Evolutionary conservation across 2,797 vertebrate species (phyloP).

Genomic region (Pseudochromis fuscus): DNA sequence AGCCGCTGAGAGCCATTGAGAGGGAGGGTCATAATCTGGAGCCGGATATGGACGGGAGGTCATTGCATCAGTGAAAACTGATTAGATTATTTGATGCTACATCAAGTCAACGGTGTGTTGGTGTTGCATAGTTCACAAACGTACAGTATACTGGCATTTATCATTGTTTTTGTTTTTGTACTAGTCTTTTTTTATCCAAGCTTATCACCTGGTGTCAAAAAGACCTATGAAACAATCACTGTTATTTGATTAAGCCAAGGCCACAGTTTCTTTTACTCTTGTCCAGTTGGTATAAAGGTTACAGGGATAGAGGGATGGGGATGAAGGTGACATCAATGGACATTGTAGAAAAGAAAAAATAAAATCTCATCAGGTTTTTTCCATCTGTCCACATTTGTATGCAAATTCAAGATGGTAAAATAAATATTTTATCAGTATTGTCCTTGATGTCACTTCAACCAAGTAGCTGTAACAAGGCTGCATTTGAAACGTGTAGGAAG

Average conservation of each 20-base stretch:
- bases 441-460: neutral
- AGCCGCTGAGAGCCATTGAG: constrained; percentile 21
- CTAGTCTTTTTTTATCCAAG: constrained; percentile 3
- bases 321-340: neutral
- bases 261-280: constrained; percentile 1
- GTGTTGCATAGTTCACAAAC: constrained; percentile 17
- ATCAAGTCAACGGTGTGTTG: constrained; percentile 5
- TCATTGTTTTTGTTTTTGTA: neutral
- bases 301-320: neutral
- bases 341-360: neutral
- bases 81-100: constrained; percentile 20
- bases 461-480: neutral
- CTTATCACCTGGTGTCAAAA: neutral
- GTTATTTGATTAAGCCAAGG: neutral
- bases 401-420: neutral
- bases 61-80: constrained; percentile 25
- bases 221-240: neutral
- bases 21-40: constrained; percentile 29
- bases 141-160: neutral
- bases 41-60: constrained; percentile 12
- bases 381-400: neutral
- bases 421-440: constrained; percentile 10
- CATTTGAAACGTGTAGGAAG: neutral
- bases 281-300: neutral
- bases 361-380: neutral